A percentile compares a stretch with the other conserved stretches of the same genome.
Conservation (phyloP, 2,797 vertebrate species). For the Eulemur albifrons region DNA sequence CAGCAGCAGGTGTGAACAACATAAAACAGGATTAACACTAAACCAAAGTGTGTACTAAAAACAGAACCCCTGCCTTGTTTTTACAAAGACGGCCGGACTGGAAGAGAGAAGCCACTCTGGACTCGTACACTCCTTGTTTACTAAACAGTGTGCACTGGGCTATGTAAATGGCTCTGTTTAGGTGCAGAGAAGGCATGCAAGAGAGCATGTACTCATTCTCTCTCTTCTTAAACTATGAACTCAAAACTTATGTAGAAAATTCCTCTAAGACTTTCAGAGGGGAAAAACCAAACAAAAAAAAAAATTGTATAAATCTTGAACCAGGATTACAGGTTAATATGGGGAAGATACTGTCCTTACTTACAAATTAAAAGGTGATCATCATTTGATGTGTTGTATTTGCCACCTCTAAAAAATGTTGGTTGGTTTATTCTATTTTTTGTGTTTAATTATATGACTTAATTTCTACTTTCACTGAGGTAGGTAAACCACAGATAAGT, state of each 20-base stretch:
- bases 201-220: neutral
- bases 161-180: conserved; percentile 75
- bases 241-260: neutral
- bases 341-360: neutral
- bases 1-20: conserved; percentile 89
- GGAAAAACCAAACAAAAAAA: neutral
- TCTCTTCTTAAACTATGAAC: neutral
- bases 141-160: conserved; percentile 83
- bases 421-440: neutral
- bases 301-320: neutral
- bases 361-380: neutral
- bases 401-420: neutral
- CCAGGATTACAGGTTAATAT: neutral
- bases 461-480: neutral
- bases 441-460: neutral
- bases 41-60: conserved; percentile 87
- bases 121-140: conserved; percentile 77
- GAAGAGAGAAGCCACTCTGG: conserved; percentile 74
- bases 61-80: conserved; percentile 85
- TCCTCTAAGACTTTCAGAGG: neutral
- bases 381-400: neutral
- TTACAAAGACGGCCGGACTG: conserved; percentile 74
- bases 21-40: conserved; percentile 88
- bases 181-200: conserved; percentile 47
- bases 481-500: neutral